Base-by-base conservation (phyloP, 2,888 invertebrate genomes). In the Hyppa rectilinea region DNA sequence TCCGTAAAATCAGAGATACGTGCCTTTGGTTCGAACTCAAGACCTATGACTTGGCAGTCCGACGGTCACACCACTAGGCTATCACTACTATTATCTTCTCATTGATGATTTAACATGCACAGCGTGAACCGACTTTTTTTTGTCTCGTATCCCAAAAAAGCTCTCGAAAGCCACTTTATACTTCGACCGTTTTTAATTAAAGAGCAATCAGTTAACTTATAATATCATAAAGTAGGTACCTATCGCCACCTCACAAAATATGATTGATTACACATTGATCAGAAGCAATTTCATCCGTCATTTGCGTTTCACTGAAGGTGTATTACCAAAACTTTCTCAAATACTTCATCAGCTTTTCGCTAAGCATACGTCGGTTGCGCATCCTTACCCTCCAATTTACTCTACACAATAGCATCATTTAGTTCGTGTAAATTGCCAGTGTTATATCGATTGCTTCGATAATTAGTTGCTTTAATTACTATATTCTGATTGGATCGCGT, bases 401-500 rank as follows among this genome's bases (percentile, higher is more conserved):
- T 63, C 38, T 6, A 67, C 56, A 85, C 83, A 83, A 85, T 83
- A 63, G 69, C 65, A 75, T 74, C 65, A 78, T 72, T 83, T 81
- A 68, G 69, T 36, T 68, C 23, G n/a, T 55, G 65, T 71, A 77
- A 78, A 83, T 71, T 63, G 62, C 75, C 58, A 81, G 80, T 71
- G 62, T 74, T 71, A 76, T 67, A 76, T 47, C 63, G 63, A 59
- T 40, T 87, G 85, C 89, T 88, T 85, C 31, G 86, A 82, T 91
- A 91, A 92, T 92, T 88, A 87, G 83, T 74, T 71, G 81, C 77
- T 84, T 75, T 87, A 85, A 90, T 91, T 87, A 87, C 85, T 62
- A n/a, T 70, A 71, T 70, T 80, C 78, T 68, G 66, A 78, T 79
- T 77, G 64, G 71, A 68, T 58, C 67, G 59, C 65, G 38, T 71